Evolutionary conservation across 2,797 vertebrate species (phyloP), one percentile per base, ranked within the genome.

Genomic region (Apogon hyalosoma): DNA sequence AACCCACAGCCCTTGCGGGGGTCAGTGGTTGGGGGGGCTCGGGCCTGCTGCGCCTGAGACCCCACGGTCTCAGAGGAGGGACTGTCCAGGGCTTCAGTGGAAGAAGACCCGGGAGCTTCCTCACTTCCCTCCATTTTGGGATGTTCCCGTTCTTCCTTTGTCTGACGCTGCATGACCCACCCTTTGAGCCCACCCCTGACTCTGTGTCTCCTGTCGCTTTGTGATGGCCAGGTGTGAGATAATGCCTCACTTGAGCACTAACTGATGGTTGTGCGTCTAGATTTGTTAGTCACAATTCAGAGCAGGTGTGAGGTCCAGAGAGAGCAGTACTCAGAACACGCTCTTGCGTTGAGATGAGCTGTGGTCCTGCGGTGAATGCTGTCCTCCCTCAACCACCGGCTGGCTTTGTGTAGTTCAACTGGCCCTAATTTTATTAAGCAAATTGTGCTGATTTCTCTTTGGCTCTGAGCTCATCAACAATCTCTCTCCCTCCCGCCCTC

Each of bases 341-440:
- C 40, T 63, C n/a, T 51, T 28, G 48, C 66, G 76, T 80, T 52
- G 57, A 3, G 40, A 42, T n/a, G 31, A 77, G 71, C 67, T 58
- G 69, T 55, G 36, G 84, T 69, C 63, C 79, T 51, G 78, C 15
- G 2, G 11, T 42, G 63, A 87, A 73, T 87, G 80, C 61, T 63
- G 71, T 63, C 40, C 77, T 80, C 70, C 59, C 72, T 75, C 74
- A 65, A 61, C 74, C 79, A 68, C 69, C 38, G 24, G 65, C 84
- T 75, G 88, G 77, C 84, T 92, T 90, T 87, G 85, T 87, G 81
- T 79, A 79, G 61, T 87, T 87, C 86, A 89, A 85, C 90, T 72
- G 75, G 52, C 28, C 82, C 90, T 94, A 94, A 95, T 94, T 94
- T 91, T 91, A 92, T 94, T 94, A 95, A 85, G 90, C 87, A 94